phyloP scores from a whole-genome alignment of 1,140 invertebrate species.

The Zaprionus africanus region DNA sequence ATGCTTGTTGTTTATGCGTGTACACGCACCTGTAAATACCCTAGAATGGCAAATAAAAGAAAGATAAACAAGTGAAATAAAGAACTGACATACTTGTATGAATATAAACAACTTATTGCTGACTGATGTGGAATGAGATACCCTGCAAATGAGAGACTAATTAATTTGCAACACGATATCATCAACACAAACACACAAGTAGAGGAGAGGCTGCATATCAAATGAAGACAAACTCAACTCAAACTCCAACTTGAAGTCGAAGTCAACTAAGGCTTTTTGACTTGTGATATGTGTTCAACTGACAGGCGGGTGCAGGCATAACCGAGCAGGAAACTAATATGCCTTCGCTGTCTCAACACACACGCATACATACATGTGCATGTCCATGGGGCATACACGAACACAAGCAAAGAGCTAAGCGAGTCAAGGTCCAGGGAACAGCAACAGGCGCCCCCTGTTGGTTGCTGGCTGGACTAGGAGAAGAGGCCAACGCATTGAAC shows the following conservation, averaged over 20 bases:
- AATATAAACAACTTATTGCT: background rate
- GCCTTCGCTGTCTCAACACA: slow-evolving; percentile 5
- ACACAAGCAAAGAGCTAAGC: slow-evolving; percentile 2
- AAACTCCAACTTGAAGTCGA: slow-evolving; percentile 5
- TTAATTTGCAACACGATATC: slow-evolving; percentile 9
- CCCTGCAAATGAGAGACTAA: background rate
- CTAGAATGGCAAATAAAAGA: background rate
- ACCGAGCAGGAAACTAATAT: slow-evolving; percentile 33
- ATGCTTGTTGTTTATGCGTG: background rate
- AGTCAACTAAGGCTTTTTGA: slow-evolving; percentile 24
- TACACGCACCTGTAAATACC: background rate
- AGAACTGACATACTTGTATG: background rate
- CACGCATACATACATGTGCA: background rate
- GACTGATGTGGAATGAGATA: background rate
- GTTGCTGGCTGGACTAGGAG: slow-evolving; percentile 26
- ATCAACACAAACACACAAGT: background rate
- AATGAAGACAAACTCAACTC: slow-evolving; percentile 7
- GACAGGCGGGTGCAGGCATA: slow-evolving; percentile 5
- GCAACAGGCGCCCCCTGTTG: slow-evolving; percentile 41
- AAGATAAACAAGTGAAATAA: slow-evolving; percentile 3
- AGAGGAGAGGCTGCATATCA: background rate
- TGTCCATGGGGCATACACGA: slow-evolving; percentile 18
- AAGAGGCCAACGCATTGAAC: slow-evolving; percentile 54
- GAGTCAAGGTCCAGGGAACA: slow-evolving; percentile 30
- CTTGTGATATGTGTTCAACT: slow-evolving; percentile 19